Percentiles rank a stretch among this genome's conserved stretches.
phyloP scores from a whole-genome alignment of 35 echinoderm and acorn worm species.

The Diadema setosum region DNA sequence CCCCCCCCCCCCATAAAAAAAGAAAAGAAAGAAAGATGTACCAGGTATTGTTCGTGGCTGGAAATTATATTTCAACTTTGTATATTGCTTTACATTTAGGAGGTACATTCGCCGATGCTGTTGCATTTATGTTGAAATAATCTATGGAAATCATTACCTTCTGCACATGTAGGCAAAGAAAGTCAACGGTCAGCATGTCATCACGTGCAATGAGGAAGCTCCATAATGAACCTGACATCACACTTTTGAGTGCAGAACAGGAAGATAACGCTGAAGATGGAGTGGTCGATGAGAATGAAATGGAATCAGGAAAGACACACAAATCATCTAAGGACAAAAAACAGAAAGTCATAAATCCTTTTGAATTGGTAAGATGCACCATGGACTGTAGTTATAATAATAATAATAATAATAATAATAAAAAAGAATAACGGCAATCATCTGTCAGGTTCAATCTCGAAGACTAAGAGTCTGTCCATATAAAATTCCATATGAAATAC shows the following conservation, averaged over 20 bases:
- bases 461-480: neutral
- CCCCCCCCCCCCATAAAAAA: too few species aligned
- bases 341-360: neutral
- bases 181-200: too few species aligned
- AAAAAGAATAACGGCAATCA: neutral
- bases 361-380: neutral
- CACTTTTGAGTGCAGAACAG: neutral
- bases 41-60: too few species aligned
- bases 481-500: neutral
- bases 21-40: too few species aligned
- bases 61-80: too few species aligned
- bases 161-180: too few species aligned
- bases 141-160: too few species aligned
- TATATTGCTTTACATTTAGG: too few species aligned
- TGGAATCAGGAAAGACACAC: neutral
- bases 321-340: neutral
- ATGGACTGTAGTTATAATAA: neutral
- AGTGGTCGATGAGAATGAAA: neutral
- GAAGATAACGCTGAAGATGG: neutral
- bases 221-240: neutral
- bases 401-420: neutral
- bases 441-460: neutral
- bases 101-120: too few species aligned
- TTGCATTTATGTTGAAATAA: too few species aligned
- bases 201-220: constrained; percentile 9